Percentiles rank a stretch among this genome's conserved stretches.
These are phyloP conservation scores for Choristoneura fumiferana DNA, from an alignment of 1,140 invertebrate genomes.

Conservation along the genomic window DNA sequence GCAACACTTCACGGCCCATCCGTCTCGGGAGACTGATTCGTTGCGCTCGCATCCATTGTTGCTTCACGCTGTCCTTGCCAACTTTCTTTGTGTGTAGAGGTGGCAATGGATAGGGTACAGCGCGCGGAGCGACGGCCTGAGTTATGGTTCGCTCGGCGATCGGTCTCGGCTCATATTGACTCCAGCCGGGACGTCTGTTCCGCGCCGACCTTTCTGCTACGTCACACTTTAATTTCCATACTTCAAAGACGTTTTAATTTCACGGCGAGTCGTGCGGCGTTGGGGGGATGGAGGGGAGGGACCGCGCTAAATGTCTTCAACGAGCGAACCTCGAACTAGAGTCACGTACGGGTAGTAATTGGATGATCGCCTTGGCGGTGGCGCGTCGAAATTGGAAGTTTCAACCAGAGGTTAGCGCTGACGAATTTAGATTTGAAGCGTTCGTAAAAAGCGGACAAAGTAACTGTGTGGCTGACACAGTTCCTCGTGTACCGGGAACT, in stretches of 20 bases:
- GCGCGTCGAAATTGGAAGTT: no score
- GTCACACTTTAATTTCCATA: constrained; percentile 29
- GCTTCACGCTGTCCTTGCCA: neutral
- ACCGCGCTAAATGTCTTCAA: no score
- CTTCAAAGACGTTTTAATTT: constrained; percentile 32
- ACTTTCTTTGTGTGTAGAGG: neutral
- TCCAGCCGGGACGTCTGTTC: neutral
- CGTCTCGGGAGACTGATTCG: constrained; percentile 2
- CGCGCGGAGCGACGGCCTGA: neutral
- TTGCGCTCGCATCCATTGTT: neutral
- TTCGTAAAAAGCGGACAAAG: neutral
- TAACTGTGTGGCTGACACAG: neutral
- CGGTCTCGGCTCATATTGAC: neutral
- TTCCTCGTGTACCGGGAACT: neutral
- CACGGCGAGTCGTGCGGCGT: constrained; percentile 22
- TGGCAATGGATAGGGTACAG: neutral
- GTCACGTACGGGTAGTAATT: constrained; percentile 3
- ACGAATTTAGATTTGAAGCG: neutral
- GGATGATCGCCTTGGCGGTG: neutral
- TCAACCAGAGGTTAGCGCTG: no score
- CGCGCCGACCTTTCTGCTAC: constrained; percentile 16
- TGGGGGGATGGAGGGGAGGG: neutral
- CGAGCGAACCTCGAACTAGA: neutral
- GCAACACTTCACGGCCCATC: constrained; percentile 3
- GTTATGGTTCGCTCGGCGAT: neutral